These are phyloP conservation scores for Ceuthmochares aereus DNA, from an alignment of 2,113 vertebrate genomes.

Conservation along the genomic window DNA sequence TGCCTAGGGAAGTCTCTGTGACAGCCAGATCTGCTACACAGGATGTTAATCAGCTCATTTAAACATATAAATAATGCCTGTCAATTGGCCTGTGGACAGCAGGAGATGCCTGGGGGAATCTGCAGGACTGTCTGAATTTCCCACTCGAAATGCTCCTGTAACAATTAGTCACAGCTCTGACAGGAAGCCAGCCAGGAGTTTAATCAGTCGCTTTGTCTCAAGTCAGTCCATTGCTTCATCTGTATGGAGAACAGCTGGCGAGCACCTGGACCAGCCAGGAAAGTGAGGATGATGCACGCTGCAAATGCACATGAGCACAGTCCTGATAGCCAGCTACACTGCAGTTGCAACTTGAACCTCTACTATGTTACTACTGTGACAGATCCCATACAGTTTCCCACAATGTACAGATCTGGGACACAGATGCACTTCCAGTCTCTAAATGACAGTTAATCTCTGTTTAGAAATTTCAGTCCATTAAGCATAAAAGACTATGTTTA, in stretches of 20 bases:
- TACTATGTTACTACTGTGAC: background rate
- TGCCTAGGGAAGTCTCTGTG: background rate
- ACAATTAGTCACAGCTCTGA: background rate
- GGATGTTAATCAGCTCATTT: background rate
- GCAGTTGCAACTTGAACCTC: background rate
- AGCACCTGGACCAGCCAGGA: background rate
- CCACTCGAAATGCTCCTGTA: background rate
- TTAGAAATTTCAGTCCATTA: background rate
- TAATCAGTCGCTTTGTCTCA: background rate
- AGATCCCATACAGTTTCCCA: background rate
- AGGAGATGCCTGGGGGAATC: background rate
- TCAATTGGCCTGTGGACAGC: background rate
- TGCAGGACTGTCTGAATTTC: background rate
- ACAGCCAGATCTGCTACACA: background rate
- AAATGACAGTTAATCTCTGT: background rate
- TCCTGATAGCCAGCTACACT: background rate
- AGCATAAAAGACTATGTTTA: background rate
- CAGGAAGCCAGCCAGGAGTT: background rate
- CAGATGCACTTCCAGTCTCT: background rate
- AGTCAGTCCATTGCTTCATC: background rate
- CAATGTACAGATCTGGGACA: background rate
- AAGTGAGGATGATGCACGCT: background rate
- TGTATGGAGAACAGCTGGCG: background rate
- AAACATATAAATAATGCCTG: background rate
- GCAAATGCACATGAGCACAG: background rate